Evolutionary conservation across 2,113 vertebrate genomes (phyloP).

Genomic region (Apus apus): DNA sequence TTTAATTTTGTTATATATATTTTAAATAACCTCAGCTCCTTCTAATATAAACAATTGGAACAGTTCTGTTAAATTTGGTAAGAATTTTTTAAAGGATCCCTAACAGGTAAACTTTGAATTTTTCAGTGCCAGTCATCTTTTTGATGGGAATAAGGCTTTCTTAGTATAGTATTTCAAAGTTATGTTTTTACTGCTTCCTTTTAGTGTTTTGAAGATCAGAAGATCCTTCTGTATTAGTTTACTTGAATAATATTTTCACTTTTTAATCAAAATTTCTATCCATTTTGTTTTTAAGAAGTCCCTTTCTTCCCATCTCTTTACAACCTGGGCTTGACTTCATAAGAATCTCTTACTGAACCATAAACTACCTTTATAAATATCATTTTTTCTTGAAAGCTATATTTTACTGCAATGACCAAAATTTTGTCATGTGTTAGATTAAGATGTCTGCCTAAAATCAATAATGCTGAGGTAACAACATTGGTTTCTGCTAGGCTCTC

Average conservation of each 20-base stretch:
- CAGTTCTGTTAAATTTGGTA: not conserved
- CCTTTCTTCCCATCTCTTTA: not conserved
- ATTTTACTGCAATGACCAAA: conserved; percentile 65
- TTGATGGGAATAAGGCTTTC: not conserved
- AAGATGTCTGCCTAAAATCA: conserved; percentile 74
- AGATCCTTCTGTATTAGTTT: not conserved
- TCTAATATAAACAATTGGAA: not conserved
- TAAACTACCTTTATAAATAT: conserved; percentile 70
- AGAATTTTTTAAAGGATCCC: not conserved
- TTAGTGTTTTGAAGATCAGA: conserved; percentile 8
- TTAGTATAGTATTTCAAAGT: not conserved
- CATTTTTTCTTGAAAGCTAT: conserved; percentile 66
- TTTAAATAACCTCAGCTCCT: not conserved
- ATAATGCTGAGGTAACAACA: conserved; percentile 76
- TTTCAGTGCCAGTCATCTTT: not conserved
- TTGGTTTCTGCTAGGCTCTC: conserved; percentile 69
- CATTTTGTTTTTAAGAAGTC: conserved; percentile 11
- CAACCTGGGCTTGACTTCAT: conserved; percentile 25
- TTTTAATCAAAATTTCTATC: conserved; percentile 13
- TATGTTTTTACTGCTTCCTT: not conserved
- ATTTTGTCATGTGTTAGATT: conserved; percentile 73
- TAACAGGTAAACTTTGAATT: not conserved
- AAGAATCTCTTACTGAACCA: conserved; percentile 55
- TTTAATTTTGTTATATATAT: not conserved
- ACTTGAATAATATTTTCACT: not conserved